Conservation (phyloP, 2,113 vertebrate genomes). For the Protobothrops flavoviridis region DNA sequence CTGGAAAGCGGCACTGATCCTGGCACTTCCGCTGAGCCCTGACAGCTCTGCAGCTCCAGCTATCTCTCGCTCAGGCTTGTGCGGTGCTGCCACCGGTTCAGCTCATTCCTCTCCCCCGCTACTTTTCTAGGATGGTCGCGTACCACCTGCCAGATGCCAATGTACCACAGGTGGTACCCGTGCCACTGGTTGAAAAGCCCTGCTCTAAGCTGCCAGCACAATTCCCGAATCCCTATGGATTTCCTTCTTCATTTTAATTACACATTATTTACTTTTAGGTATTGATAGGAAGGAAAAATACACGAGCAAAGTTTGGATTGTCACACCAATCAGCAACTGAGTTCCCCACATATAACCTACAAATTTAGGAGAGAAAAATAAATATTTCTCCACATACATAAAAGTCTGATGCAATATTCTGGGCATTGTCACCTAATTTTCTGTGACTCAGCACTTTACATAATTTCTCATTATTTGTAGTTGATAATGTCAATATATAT, state of each 20-base stretch:
- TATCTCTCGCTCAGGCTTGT: too few relatives aligned
- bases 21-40: too few relatives aligned
- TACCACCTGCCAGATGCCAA: too few relatives aligned
- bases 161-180: too few relatives aligned
- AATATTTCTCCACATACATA: neutral
- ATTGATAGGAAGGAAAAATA: neutral
- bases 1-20: too few relatives aligned
- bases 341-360: neutral
- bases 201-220: neutral
- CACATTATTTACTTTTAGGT: neutral
- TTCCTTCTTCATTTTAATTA: neutral
- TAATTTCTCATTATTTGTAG: neutral
- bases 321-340: neutral
- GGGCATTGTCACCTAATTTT: neutral
- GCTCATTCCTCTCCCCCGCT: too few relatives aligned
- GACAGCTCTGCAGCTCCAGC: too few relatives aligned
- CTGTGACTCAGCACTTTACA: neutral
- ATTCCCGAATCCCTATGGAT: neutral
- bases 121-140: too few relatives aligned
- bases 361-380: neutral
- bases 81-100: too few relatives aligned
- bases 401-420: neutral
- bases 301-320: neutral
- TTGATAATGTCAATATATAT: neutral
- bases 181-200: too few relatives aligned